phyloP scores from a whole-genome alignment of 2,113 vertebrate genomes.

The Symphodus melops region DNA sequence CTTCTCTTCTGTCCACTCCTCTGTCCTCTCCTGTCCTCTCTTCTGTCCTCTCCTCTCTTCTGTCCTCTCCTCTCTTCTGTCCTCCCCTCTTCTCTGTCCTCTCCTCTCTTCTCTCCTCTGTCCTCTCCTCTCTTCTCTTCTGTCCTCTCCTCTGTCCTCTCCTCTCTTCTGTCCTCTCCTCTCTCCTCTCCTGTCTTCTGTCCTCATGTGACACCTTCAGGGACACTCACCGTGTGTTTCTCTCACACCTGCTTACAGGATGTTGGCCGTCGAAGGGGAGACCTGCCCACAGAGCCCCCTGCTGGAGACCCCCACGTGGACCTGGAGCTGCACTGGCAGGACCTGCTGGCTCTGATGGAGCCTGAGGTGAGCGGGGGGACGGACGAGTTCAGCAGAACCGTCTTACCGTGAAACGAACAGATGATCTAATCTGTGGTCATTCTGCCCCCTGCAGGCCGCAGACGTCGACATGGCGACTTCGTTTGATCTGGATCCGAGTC shows the following conservation, averaged over 20 bases:
- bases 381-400: too few relatives aligned
- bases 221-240: not conserved
- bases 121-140: too few relatives aligned
- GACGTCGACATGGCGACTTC: slow-evolving; percentile 79
- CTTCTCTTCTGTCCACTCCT: not conserved
- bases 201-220: not conserved
- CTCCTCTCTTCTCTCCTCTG: too few relatives aligned
- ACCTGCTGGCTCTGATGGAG: slow-evolving; percentile 94
- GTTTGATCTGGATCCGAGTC: slow-evolving; percentile 6
- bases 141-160: too few relatives aligned
- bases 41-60: too few relatives aligned
- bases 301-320: slow-evolving; percentile 83
- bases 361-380: slow-evolving; percentile 84
- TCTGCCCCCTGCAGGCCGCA: slow-evolving; percentile 82
- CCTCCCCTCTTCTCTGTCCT: too few relatives aligned
- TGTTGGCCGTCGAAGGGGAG: slow-evolving; percentile 65
- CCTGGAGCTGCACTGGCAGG: slow-evolving; percentile 95
- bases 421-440: not conserved
- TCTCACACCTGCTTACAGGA: slow-evolving; percentile 73
- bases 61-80: too few relatives aligned
- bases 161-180: too few relatives aligned
- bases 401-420: not conserved
- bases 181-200: too few relatives aligned
- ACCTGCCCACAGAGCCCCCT: slow-evolving; percentile 62
- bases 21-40: too few relatives aligned